Evolutionary conservation across 2,888 invertebrate genomes (phyloP).

Genomic region (Fragum fragum): DNA sequence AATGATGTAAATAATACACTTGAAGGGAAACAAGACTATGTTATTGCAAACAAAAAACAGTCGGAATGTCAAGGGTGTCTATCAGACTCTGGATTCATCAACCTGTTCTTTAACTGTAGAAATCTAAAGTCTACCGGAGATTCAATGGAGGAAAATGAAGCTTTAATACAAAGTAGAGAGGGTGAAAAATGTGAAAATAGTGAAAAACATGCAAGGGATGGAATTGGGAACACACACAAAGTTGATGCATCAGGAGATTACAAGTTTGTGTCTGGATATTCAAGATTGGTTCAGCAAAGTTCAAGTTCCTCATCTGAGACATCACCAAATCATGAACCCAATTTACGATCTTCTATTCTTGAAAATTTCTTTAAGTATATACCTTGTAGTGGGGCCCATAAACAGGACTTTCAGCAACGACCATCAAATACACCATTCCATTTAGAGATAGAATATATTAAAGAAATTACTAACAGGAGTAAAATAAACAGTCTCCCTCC

Average conservation of each 20-base stretch:
- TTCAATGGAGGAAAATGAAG: neutral
- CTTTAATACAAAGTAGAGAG: neutral
- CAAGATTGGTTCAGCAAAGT: neutral
- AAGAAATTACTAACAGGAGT: neutral
- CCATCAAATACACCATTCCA: slow-evolving; percentile 33
- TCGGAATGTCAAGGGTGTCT: slow-evolving; percentile 2
- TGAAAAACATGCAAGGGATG: neutral
- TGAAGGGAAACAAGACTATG: too few species aligned
- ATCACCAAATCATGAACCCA: neutral
- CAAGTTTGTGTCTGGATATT: neutral
- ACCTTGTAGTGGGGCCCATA: neutral
- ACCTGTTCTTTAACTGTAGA: slow-evolving; percentile 55
- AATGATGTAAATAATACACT: too few species aligned
- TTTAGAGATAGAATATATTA: slow-evolving; percentile 29
- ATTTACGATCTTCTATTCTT: neutral
- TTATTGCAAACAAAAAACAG: neutral
- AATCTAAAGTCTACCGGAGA: neutral
- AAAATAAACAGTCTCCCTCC: slow-evolving; percentile 47
- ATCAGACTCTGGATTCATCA: slow-evolving; percentile 56
- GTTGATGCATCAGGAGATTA: neutral
- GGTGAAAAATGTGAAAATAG: neutral
- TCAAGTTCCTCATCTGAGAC: slow-evolving; percentile 11
- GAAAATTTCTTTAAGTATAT: slow-evolving; percentile 8
- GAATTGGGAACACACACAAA: neutral
- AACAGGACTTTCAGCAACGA: neutral